A percentile compares a stretch with the other conserved stretches of the same genome.
Evolutionary conservation across 30 jellyfish, hydroid and myxozoan genomes (phyloP).

Genomic region (Aurelia aurita complex sp. Pacific): DNA sequence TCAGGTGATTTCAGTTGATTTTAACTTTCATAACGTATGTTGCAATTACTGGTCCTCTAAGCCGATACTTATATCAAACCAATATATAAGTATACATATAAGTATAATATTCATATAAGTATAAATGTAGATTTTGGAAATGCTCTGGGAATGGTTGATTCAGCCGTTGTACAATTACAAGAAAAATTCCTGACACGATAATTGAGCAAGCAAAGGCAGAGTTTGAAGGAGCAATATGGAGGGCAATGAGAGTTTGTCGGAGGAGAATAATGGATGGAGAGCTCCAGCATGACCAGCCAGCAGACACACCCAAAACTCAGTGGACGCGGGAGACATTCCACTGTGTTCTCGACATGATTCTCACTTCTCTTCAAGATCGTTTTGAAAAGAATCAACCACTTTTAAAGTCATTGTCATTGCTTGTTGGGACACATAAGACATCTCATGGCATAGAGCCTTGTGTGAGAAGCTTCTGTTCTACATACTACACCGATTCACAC

Average conservation of each 20-base stretch:
- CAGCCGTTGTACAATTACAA: conserved; percentile 30
- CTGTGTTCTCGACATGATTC: conserved; percentile 36
- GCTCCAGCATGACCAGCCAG: conserved; percentile 62
- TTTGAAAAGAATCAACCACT: too few relatives aligned
- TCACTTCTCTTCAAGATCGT: too few relatives aligned
- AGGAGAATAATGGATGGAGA: conserved; percentile 51
- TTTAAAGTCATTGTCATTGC: background rate
- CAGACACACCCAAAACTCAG: conserved; percentile 47
- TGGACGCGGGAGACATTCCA: conserved; percentile 44
- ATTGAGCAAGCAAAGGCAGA: conserved; percentile 27
- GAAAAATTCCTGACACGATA: conserved; percentile 17
- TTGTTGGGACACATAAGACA: conserved; percentile 30
- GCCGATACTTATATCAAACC: too few relatives aligned
- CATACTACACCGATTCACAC: too few relatives aligned
- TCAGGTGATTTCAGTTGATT: too few relatives aligned
- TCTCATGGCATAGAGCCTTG: conserved; percentile 12
- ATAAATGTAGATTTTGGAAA: conserved; percentile 44
- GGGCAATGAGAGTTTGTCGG: conserved; percentile 44
- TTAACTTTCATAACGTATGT: too few relatives aligned
- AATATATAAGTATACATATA: too few relatives aligned
- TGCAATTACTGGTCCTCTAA: too few relatives aligned
- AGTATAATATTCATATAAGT: background rate
- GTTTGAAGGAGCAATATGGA: conserved; percentile 48
- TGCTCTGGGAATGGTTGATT: conserved; percentile 49
- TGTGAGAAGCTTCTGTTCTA: too few relatives aligned